Evolutionary conservation across 2,113 vertebrate genomes (phyloP).

Genomic region (Equus quagga): DNA sequence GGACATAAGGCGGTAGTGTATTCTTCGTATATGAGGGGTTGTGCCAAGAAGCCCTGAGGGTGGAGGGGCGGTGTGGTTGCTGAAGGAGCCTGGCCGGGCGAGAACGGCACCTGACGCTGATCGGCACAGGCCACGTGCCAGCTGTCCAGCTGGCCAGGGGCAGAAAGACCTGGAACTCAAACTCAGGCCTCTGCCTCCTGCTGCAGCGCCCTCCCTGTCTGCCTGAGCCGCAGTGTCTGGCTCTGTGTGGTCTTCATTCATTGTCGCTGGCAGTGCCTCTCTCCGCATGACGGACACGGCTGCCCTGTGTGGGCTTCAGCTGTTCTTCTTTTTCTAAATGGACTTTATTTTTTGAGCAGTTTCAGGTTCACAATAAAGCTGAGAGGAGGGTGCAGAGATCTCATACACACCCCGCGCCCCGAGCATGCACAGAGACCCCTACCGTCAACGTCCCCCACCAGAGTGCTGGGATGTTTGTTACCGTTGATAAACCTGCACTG

Average conservation of each 20-base stretch:
- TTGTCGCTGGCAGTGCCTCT: no score
- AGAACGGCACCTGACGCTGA: not conserved
- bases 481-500: rapidly evolving
- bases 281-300: not conserved
- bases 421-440: not conserved
- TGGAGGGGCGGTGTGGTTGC: not conserved
- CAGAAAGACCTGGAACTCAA: not conserved
- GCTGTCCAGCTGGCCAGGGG: not conserved
- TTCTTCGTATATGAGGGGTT: not conserved
- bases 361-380: not conserved
- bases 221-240: not conserved
- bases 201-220: not conserved
- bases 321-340: not conserved
- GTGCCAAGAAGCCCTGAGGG: not conserved
- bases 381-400: not conserved
- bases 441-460: no score
- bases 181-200: not conserved
- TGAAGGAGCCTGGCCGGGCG: not conserved
- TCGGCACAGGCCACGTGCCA: rapidly evolving
- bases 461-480: not conserved
- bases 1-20: not conserved
- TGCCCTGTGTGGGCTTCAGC: not conserved
- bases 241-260: no score
- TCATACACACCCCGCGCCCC: not conserved
- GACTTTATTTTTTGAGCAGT: not conserved